Evolutionary conservation across 2,888 invertebrate genomes (phyloP), one percentile per base, ranked within the genome.

Genomic region (Nasonia oneida): DNA sequence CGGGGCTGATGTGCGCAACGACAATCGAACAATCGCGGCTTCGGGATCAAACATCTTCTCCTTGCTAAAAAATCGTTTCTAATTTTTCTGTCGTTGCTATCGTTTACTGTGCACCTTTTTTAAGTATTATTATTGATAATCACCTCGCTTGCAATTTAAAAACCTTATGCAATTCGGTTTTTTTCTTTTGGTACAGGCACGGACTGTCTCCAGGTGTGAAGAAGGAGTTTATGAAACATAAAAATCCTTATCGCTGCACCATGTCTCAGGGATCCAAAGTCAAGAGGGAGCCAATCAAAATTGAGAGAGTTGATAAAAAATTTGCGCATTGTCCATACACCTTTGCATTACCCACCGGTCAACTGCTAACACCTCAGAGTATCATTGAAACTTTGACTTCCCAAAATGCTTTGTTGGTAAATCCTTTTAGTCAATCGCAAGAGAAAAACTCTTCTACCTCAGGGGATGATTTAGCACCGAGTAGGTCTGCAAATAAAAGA

Each of bases 161-260:
- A n/a, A 61, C 57, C 10, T 47, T 12, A 12, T 12, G 23, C 2
- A 70, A 57, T 71, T 39, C 64, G 18, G 18, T 23, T 61, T 83
- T 37, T 75, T n/a, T 71, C 29, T 42, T 67, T 86, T 39, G 42
- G 23, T 53, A 53, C 57, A 78, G 84, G 42, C 70, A 10, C 33
- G 84, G 86, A 64, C 14, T 86, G 8, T 33, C 71, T 15, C 75
- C 75, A 57, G 3, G 84, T 57, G 50, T 86, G 53, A 86, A 84
- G n/a, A 81, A 67, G 61, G 81, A 86, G 29, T 78, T 84, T 67
- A 47, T 6, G 18, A 86, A 78, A 29, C 29, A 12, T 23, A 47
- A n/a, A 39, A 64, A 15, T 4, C 15, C 23, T 10, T 47, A 71
- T 23, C 1, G 14, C 14, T 39, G n/a, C 18, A 84, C 33, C 14